Evolutionary conservation across 30 jellyfish, hydroid and myxozoan species (phyloP).

Genomic region (Mastigias papua): DNA sequence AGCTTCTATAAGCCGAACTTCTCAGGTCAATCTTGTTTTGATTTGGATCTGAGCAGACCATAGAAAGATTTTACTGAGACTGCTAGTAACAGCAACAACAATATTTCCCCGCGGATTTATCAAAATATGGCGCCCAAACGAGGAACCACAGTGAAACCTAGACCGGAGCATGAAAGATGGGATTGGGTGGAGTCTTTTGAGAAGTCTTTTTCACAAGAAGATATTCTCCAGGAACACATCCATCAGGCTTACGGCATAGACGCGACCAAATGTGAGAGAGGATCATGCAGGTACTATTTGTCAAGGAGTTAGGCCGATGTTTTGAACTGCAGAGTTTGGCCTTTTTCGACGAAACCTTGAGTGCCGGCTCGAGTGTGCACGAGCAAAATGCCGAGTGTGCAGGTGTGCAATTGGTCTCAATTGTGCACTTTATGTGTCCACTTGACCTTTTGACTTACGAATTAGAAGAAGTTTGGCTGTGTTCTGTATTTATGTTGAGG

Average conservation of each 20-base stretch:
- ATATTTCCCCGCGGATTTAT: conserved; percentile 40
- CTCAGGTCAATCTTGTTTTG: too few species aligned
- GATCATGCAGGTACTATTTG: conserved; percentile 65
- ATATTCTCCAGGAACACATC: conserved; percentile 14
- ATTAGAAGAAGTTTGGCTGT: too few species aligned
- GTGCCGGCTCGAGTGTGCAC: too few species aligned
- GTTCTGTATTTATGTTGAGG: too few species aligned
- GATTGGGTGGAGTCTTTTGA: conserved; percentile 56
- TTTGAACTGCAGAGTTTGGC: neutral
- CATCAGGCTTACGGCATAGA: conserved; percentile 26
- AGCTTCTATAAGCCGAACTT: too few species aligned
- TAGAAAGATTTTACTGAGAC: too few species aligned
- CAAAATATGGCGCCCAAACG: conserved; percentile 71
- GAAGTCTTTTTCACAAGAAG: conserved; percentile 26
- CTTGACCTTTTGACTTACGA: too few species aligned
- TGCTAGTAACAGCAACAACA: conserved; percentile 6
- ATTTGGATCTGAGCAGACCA: too few species aligned
- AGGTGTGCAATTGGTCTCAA: too few species aligned
- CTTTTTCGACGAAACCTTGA: too few species aligned
- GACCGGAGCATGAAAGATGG: conserved; percentile 49
- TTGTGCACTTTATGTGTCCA: too few species aligned
- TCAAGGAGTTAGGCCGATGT: neutral
- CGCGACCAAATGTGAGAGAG: conserved; percentile 50
- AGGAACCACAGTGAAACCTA: conserved; percentile 13
- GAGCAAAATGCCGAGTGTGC: too few species aligned